Base-by-base conservation (phyloP, 2,113 vertebrate species). In the Bufo gargarizans region DNA sequence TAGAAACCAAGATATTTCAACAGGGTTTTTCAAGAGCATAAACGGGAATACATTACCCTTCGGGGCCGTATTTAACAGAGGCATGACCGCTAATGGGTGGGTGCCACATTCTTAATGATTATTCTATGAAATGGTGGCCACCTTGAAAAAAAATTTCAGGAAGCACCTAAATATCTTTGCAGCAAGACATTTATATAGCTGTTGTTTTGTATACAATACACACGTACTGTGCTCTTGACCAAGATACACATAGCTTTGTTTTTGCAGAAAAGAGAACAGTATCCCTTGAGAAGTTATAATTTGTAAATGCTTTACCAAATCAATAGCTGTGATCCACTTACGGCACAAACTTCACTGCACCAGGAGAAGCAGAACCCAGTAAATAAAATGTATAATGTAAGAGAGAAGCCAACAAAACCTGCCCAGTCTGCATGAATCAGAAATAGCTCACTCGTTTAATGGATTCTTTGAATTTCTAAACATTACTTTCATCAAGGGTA, bases 361-460 rank as follows among this genome's bases (percentile, higher is more conserved):
- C 14, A 43, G 71, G 53, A 76, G 72, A 49, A 74, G 67, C 83
- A 74, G 65, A 43, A 55, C 17, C 69, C 58, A 45, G 83, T 76
- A 85, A 85, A 74, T 74, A 85, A 74, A 85, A 55, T 76, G 67
- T 58, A 74, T 74, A 85, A 85, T 74, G 69, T 58, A 74, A 45
- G 14, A 58, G 65, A 33, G 69, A 74, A 47, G 33, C 33, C 83
- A 74, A 74, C 10, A 58, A 85, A 85, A 74, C 3, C 50, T 58
- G 45, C 53, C 12, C 20, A 45, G 83, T 74, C 69, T 76, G 55
- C 67, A 72, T 33, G 53, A 59, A 76, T 13, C 8, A 59, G 53
- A 85, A 85, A 59, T 74, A 84, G 61, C 67, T 69, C 55, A 58
- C 81, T 67, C 67, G 22, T 69, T 74, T 74, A 85, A 85, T 85